These are phyloP conservation scores for Mastomys natalensis DNA, from an alignment of 2,113 vertebrate genomes.

Conservation along the genomic window DNA sequence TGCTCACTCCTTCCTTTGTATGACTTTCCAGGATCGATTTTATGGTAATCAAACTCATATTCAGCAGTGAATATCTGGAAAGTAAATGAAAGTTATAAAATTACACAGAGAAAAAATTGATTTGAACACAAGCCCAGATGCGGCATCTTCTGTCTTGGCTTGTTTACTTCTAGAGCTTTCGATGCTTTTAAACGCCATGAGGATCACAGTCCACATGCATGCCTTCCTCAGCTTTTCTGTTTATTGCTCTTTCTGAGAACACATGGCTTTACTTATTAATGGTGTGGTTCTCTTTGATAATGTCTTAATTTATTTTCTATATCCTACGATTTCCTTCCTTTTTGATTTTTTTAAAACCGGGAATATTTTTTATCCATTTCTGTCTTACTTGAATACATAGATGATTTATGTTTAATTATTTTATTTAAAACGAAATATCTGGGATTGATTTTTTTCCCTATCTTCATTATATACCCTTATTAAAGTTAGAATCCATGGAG, in stretches of 20 bases:
- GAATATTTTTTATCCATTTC: neutral
- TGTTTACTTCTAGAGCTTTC: neutral
- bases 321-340: constrained; percentile 30
- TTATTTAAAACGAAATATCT: constrained; percentile 29
- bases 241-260: constrained; percentile 42
- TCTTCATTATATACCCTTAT: constrained; percentile 9
- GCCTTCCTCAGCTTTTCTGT: neutral
- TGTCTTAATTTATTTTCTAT: constrained; percentile 53
- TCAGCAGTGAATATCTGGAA: neutral
- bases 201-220: fast-evolving
- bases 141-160: neutral
- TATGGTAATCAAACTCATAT: neutral
- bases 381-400: neutral
- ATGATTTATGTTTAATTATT: constrained; percentile 40
- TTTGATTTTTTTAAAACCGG: neutral
- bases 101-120: neutral
- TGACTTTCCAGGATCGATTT: neutral
- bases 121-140: neutral
- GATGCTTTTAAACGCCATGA: neutral
- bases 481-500: neutral
- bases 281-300: neutral
- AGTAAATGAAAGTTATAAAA: neutral
- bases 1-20: fast-evolving
- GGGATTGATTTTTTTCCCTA: neutral
- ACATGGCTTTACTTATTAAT: constrained; percentile 32